Percentiles rank a stretch among this genome's conserved stretches.
These are phyloP conservation scores for Cylloceria caligata DNA, from an alignment of 2,888 invertebrate species.

Conservation along the genomic window DNA sequence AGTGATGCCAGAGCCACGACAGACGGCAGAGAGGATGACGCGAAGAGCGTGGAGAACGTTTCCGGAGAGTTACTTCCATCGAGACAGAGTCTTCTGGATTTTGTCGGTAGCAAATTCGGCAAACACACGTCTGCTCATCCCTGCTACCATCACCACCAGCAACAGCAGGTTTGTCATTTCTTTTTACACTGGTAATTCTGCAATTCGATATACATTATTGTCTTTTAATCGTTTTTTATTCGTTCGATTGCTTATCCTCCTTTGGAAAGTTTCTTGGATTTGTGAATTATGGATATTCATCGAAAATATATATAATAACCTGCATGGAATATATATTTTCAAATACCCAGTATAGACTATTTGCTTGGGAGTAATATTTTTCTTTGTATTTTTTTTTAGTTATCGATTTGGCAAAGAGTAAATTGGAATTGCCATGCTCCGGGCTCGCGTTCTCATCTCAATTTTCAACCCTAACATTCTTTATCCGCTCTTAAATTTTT, in stretches of 20 bases:
- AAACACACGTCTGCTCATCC: constrained; percentile 82
- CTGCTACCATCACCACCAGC: constrained; percentile 82
- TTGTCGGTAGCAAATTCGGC: constrained; percentile 82
- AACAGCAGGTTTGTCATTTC: constrained; percentile 78
- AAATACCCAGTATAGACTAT: too few relatives aligned
- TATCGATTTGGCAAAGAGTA: too few relatives aligned
- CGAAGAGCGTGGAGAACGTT: constrained; percentile 82
- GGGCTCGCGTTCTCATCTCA: neutral
- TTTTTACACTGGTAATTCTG: neutral
- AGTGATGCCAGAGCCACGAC: constrained; percentile 72
- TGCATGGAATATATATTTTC: neutral
- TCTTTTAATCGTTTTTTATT: neutral
- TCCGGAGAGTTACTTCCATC: constrained; percentile 77
- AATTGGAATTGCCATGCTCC: neutral
- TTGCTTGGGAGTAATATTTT: too few relatives aligned
- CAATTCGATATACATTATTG: too few relatives aligned
- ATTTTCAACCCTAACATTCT: neutral
- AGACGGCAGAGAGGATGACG: constrained; percentile 78
- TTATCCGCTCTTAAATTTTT: constrained; percentile 12
- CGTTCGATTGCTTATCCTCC: neutral
- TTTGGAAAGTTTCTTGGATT: constrained; percentile 18
- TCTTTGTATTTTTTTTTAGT: too few relatives aligned
- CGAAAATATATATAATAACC: neutral
- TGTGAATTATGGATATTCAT: constrained; percentile 18
- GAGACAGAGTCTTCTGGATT: constrained; percentile 82